These are phyloP conservation scores for Limnephilus lunatus DNA, from an alignment of 2,888 invertebrate species.

Conservation along the genomic window DNA sequence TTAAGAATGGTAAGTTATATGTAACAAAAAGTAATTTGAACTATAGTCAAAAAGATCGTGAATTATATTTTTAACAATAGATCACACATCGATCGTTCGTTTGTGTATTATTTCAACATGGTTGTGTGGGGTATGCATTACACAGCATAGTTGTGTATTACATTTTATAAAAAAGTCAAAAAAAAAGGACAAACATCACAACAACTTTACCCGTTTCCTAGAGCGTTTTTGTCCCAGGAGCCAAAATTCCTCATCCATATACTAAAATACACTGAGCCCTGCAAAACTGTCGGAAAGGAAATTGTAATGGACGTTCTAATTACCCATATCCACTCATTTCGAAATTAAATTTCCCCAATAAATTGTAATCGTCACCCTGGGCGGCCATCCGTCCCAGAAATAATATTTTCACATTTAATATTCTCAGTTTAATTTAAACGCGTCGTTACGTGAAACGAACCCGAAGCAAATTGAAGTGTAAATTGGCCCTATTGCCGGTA, in stretches of 20 bases:
- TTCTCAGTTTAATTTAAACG: conserved; percentile 56
- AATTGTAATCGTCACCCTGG: conserved; percentile 34
- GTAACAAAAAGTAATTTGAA: too few relatives aligned
- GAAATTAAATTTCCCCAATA: conserved; percentile 42
- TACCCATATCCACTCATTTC: conserved; percentile 7
- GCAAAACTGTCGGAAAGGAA: neutral
- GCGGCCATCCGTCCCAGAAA: conserved; percentile 32
- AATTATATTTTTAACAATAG: too few relatives aligned
- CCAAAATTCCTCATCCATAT: neutral
- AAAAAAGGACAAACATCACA: neutral
- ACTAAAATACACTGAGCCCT: neutral
- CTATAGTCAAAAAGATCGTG: too few relatives aligned
- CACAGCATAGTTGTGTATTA: too few relatives aligned
- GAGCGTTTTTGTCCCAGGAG: neutral
- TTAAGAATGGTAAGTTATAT: too few relatives aligned
- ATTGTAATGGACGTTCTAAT: neutral
- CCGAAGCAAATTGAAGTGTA: conserved; percentile 62
- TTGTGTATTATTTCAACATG: too few relatives aligned
- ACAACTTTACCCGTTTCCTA: neutral
- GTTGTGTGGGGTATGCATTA: too few relatives aligned
- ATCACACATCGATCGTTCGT: too few relatives aligned
- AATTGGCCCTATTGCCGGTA: conserved; percentile 61
- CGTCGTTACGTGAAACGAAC: conserved; percentile 61
- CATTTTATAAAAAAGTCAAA: too few relatives aligned
- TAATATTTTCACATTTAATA: conserved; percentile 53